Conservation (phyloP, 2,113 vertebrate species). For the Pteropus alecto region DNA sequence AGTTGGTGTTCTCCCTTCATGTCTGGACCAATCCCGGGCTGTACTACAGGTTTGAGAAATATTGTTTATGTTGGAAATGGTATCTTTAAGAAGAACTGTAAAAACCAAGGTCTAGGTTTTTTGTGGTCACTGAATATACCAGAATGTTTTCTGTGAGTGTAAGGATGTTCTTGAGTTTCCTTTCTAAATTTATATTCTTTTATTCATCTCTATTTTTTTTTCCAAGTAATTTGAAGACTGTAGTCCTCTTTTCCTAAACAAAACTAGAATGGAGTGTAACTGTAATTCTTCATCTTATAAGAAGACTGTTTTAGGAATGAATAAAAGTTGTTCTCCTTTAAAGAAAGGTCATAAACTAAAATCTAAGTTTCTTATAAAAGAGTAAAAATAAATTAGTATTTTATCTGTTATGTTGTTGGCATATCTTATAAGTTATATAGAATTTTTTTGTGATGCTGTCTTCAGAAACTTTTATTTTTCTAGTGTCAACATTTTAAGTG, state of each 20-base stretch:
- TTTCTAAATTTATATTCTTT: slow-evolving; percentile 60
- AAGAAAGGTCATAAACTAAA: slow-evolving; percentile 35
- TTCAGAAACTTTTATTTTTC: slow-evolving; percentile 15
- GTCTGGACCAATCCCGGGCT: slow-evolving; percentile 9
- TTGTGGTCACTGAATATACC: slow-evolving; percentile 53
- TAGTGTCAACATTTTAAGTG: slow-evolving; percentile 22
- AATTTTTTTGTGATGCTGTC: neutral
- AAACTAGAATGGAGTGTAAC: neutral
- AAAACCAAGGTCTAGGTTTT: slow-evolving; percentile 62
- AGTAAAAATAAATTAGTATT: slow-evolving; percentile 3
- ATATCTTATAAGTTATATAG: neutral
- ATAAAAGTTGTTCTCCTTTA: slow-evolving; percentile 15
- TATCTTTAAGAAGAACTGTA: slow-evolving; percentile 51
- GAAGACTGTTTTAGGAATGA: slow-evolving; percentile 26
- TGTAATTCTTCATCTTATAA: slow-evolving; percentile 25
- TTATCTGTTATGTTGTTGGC: slow-evolving; percentile 16
- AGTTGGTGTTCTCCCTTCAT: slow-evolving; percentile 44
- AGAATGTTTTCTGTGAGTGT: slow-evolving; percentile 12
- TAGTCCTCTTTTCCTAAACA: slow-evolving; percentile 10
- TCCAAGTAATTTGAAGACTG: slow-evolving; percentile 38
- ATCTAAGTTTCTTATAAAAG: slow-evolving; percentile 9
- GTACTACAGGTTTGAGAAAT: slow-evolving; percentile 49
- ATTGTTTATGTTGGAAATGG: slow-evolving; percentile 66
- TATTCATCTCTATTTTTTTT: slow-evolving; percentile 27
- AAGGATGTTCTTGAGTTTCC: slow-evolving; percentile 35